Base-by-base conservation (phyloP, 2,888 invertebrate species). In the Meteorus cinctellus region DNA sequence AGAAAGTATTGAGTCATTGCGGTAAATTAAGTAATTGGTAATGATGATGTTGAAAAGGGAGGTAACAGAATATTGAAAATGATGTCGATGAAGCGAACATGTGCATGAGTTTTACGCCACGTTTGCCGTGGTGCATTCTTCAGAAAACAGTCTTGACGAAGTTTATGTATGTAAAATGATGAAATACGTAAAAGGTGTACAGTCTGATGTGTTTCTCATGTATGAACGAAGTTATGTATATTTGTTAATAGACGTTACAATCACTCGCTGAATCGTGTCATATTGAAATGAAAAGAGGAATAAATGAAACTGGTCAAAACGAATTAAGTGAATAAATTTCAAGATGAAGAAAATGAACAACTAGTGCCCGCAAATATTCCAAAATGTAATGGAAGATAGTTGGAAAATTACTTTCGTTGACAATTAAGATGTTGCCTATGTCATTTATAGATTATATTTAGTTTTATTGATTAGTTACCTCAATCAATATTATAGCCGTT, bases 1-100 rank as follows among this genome's bases (percentile, higher is more conserved):
- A 86, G 89, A 80, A 89, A 89, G 81, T 89, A 89, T 80, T 89
- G 12, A 85, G 84, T 84, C 65, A 66, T 51, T 59, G 48, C 51
- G 60, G 70, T 51, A 27, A 12, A 34, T 55, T 70, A 8, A 55
- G n/a, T 45, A 16, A 36, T 14, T 55, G 51, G 1, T 31, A n/a
- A 59, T 27, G 27, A 45, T 12, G 48, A 48, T 63, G 29, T 63
- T 62, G n/a, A 27, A 10, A 62, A 41, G 27, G 36, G 16, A 24
- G 63, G 51, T 67, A 72, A 19, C 48, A n/a, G 72, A 31, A 73
- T 60, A 59, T 48, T 60, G 36, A 69, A 51, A 55, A 55, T 69
- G 8, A 65, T 31, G 75, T 71, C 51, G 55, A 65, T 55, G 74
- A 72, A 55, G 8, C 6, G 51, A 65, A 41, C 51, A 74, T 24